Evolutionary conservation across 2,113 vertebrate genomes (phyloP).

Genomic region (Callospermophilus lateralis): DNA sequence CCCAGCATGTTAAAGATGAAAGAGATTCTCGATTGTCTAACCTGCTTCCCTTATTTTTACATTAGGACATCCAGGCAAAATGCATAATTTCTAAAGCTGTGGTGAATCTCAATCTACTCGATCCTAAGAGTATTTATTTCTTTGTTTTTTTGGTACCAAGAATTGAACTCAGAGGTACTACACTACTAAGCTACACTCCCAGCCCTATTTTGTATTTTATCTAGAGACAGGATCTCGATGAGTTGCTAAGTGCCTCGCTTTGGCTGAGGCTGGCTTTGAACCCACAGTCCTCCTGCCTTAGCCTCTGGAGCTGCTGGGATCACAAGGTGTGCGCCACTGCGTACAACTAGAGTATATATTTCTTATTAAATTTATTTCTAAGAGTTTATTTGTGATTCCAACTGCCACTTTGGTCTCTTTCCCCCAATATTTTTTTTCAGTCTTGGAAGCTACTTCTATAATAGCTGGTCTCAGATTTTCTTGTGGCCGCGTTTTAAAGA

Average conservation of each 20-base stretch:
- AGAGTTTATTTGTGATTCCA: background rate
- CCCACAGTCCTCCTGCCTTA: no score
- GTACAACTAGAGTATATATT: background rate
- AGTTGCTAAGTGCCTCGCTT: no score
- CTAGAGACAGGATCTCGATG: no score
- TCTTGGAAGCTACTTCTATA: background rate
- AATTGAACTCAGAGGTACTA: no score
- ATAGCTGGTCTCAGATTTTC: background rate
- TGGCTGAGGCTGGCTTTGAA: no score
- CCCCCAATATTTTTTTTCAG: background rate
- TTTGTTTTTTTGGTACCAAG: no score
- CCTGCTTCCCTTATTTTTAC: background rate
- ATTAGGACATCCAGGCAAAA: background rate
- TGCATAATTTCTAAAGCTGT: background rate
- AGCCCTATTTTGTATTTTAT: no score
- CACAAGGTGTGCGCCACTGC: no score
- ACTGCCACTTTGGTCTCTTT: background rate
- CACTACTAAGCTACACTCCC: no score
- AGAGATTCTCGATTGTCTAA: background rate
- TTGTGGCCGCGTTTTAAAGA: background rate
- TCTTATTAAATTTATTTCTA: background rate
- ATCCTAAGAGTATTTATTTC: background rate
- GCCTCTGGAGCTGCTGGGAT: no score
- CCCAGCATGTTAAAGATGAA: background rate
- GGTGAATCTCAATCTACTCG: background rate